Base-by-base conservation (phyloP, 2,113 vertebrate genomes). In the Pterocles gutturalis region DNA sequence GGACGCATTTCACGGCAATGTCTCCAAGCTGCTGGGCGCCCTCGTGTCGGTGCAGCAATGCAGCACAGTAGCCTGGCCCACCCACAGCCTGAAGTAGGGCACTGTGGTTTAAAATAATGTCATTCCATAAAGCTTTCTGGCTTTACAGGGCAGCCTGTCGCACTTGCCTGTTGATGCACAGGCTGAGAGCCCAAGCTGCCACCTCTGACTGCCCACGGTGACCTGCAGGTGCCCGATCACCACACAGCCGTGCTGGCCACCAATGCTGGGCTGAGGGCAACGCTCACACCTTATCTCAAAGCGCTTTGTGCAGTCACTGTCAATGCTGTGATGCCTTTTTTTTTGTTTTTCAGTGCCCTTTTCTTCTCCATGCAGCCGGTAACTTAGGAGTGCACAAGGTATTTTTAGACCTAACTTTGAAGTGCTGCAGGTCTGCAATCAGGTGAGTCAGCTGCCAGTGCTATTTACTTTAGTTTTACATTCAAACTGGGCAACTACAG, bases 251-350 rank as follows among this genome's bases (percentile, higher is more conserved):
- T 17, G 70, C 28, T 9, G 4, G 41, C 57, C 11, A 3, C 36
- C 5, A 38, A 48, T 1, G 0, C 48, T 0, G 0, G 8, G 62
- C 51, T 1, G 3, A 16, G 29, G 49, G 33, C 49, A 55, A 2
- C 0, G 0, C 55, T 57, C 53, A 31, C 66, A 19, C 36, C 41
- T 29, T 36, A 18, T 10, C 64, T 41, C 83, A 46, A 53, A 77
- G 17, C 36, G n/a, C 46, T 70, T 19, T 29, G 33, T 1, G 1
- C 54, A 60, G 36, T 7, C 3, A 2, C 69, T 79, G 72, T n/a
- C 77, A 51, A 1, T 7, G 53, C 17, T 66, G 33, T 13, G 48
- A 46, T 46, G 26, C 36, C 34, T 64, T 73, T 31, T 34, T 46
- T 41, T 38, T 38, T 9, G 12, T 48, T 54, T 31, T 77, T 10